Evolutionary conservation across 2,888 invertebrate genomes (phyloP), one percentile per base, ranked within the genome.

Genomic region (Notodonta dromedarius): DNA sequence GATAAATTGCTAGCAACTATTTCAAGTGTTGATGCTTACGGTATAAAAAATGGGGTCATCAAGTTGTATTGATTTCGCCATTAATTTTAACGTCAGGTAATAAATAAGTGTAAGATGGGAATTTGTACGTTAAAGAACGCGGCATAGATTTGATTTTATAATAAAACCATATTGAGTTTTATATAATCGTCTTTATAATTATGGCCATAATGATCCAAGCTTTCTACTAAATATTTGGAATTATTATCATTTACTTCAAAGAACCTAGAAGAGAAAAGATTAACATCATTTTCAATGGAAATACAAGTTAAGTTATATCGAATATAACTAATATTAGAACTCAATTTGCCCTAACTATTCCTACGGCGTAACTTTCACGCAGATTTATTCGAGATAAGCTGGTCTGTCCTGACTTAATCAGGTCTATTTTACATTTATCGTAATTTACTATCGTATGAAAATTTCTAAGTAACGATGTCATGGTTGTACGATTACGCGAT

Each of bases 1-100:
- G 60, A 72, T 65, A 61, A 67, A 66, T 68, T 64, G 65, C 65
- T 66, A 40, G 51, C 53, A 68, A 64, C 50, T 57, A 63, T 74
- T 67, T 65, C 56, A 67, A 61, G 50, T 70, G 59, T 65, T 46
- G 56, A 65, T 65, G 50, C 67, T 63, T 60, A 61, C 39, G 32
- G 58, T 48, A 8, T 12, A 44, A 46, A 52, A 63, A 14, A 60
- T 44, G n/a, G 46, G 58, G 53, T 39, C 8, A 32, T 39, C 24
- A 44, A 32, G 52, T 53, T 42, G 24, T 44, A 58, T 58, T 58
- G 16, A 24, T 40, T 24, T 54, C 54, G 54, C 2, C n/a, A 54
- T 58, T 52, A 40, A 42, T 57, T 50, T 40, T 48, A 2, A 48
- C 14, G 14, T 5, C 14, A 2, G n/a, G 48, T 48, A 48, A 48